Percentiles rank a stretch among this genome's conserved stretches.
phyloP scores from a whole-genome alignment of 1,140 invertebrate genomes.

The Scaptomyza graminum region DNA sequence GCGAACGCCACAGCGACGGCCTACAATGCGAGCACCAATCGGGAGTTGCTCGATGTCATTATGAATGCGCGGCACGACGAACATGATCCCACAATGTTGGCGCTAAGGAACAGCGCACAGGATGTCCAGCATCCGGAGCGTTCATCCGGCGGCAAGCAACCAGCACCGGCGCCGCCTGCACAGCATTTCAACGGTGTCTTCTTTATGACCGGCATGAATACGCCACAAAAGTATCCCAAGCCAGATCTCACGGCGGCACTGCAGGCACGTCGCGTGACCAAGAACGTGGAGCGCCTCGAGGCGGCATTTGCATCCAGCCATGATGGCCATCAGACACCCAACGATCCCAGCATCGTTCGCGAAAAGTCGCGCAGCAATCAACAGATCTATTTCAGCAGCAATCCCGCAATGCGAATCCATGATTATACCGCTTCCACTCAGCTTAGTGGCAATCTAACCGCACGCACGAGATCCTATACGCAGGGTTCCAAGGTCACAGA shows the following conservation, averaged over 20 bases:
- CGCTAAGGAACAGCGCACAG: slow-evolving; percentile 76
- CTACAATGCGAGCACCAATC: slow-evolving; percentile 84
- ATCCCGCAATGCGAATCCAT: slow-evolving; percentile 82
- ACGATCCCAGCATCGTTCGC: slow-evolving; percentile 85
- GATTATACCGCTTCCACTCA: slow-evolving; percentile 43
- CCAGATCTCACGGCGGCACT: slow-evolving; percentile 85
- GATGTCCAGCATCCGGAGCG: slow-evolving; percentile 23
- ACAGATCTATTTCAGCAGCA: slow-evolving; percentile 82
- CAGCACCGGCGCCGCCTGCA: slow-evolving; percentile 67
- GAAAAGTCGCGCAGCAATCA: slow-evolving; percentile 85
- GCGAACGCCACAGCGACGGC: slow-evolving; percentile 82
- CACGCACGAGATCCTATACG: slow-evolving; percentile 72
- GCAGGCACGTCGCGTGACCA: slow-evolving; percentile 87
- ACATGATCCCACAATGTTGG: slow-evolving; percentile 80
- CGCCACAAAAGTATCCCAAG: slow-evolving; percentile 78
- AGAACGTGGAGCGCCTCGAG: slow-evolving; percentile 91
- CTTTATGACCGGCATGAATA: slow-evolving; percentile 83
- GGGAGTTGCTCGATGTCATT: slow-evolving; percentile 85
- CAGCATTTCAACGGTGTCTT: slow-evolving; percentile 85
- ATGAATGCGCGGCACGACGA: slow-evolving; percentile 85
- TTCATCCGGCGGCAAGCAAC: slow-evolving; percentile 38
- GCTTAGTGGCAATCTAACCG: slow-evolving; percentile 36
- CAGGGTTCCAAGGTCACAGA: slow-evolving; percentile 87
- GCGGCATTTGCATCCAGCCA: slow-evolving; percentile 86
- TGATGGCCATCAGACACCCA: slow-evolving; percentile 86